A percentile compares a stretch with the other conserved stretches of the same genome.
Conservation (phyloP, 2,797 vertebrate species). For the Pantherophis vulpinus region DNA sequence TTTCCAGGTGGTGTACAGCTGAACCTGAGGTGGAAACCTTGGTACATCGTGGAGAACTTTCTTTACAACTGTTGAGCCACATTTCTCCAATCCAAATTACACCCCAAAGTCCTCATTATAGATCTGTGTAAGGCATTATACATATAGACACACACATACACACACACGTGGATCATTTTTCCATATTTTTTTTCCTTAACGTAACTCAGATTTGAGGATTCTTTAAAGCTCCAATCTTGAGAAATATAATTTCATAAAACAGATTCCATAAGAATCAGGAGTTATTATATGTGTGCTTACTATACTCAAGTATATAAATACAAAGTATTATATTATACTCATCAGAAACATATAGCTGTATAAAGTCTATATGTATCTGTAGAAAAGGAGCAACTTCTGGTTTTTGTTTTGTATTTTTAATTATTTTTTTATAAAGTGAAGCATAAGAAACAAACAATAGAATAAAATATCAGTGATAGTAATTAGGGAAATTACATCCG, state of each 20-base stretch:
- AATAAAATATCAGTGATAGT: not conserved
- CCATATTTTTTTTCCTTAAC: not conserved
- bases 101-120: too few relatives aligned
- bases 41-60: too few relatives aligned
- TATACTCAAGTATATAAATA: not conserved
- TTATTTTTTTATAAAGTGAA: not conserved
- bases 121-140: too few relatives aligned
- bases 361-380: not conserved
- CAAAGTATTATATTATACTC: not conserved
- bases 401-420: not conserved
- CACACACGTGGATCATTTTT: not conserved
- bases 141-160: not conserved
- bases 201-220: not conserved
- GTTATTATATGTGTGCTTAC: not conserved
- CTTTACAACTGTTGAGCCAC: too few relatives aligned
- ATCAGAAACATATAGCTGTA: not conserved
- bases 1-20: too few relatives aligned
- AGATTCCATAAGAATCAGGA: not conserved
- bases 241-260: not conserved
- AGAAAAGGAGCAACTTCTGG: not conserved
- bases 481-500: not conserved
- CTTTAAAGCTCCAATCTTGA: not conserved
- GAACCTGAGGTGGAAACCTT: not conserved
- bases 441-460: not conserved
- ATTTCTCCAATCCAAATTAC: too few relatives aligned